Percentiles rank a stretch among this genome's conserved stretches.
Evolutionary conservation across 1,140 invertebrate species (phyloP).

Genomic region (Bombus confusus): DNA sequence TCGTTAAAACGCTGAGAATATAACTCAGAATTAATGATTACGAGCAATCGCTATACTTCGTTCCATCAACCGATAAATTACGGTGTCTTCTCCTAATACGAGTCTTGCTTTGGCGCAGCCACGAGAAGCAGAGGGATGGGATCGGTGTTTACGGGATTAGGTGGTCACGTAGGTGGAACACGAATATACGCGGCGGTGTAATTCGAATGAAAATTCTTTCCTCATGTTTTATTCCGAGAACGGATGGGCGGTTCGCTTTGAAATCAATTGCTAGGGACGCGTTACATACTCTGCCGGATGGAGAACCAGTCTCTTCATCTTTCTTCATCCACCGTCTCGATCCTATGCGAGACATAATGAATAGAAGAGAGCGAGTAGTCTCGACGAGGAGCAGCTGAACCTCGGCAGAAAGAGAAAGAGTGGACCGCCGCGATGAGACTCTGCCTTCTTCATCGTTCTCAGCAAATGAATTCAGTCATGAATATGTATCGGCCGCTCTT

Average conservation of each 20-base stretch:
- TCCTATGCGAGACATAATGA: slow-evolving; percentile 50
- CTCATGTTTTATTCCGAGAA: slow-evolving; percentile 66
- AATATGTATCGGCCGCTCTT: slow-evolving; percentile 75
- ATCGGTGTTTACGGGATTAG: neutral
- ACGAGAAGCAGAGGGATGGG: neutral
- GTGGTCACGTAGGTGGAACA: slow-evolving; percentile 32
- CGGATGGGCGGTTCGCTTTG: slow-evolving; percentile 54
- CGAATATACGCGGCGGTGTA: slow-evolving; percentile 18
- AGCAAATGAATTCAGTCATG: slow-evolving; percentile 76
- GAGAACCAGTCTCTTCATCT: neutral
- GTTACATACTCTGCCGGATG: slow-evolving; percentile 23
- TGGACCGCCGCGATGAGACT: slow-evolving; percentile 71
- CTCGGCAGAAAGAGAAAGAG: slow-evolving; percentile 46
- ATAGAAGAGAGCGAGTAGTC: slow-evolving; percentile 35
- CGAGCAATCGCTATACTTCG: neutral
- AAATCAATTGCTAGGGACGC: slow-evolving; percentile 61
- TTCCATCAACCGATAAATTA: neutral
- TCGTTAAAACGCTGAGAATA: neutral
- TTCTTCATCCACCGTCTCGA: neutral
- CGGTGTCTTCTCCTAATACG: neutral
- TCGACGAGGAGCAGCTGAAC: slow-evolving; percentile 14
- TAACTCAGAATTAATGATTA: neutral
- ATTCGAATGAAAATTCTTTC: slow-evolving; percentile 51
- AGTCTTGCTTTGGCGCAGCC: too few relatives aligned
- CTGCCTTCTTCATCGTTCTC: slow-evolving; percentile 71